phyloP scores from a whole-genome alignment of 2,113 vertebrate genomes.

The Bos indicus region DNA sequence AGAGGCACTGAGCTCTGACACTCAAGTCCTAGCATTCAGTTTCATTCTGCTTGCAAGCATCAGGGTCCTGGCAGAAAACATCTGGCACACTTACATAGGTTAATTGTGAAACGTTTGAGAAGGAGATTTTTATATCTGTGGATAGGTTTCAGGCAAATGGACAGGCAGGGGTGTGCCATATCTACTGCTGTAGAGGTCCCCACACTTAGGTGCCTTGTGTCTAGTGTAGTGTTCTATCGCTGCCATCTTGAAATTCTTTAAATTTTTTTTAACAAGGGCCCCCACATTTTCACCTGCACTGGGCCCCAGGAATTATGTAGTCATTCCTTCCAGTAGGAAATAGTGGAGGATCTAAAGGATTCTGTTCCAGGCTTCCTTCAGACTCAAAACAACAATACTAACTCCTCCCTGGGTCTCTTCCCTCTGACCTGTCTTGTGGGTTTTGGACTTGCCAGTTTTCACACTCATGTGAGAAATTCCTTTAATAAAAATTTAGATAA shows the following conservation, averaged over 20 bases:
- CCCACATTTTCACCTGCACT: not conserved
- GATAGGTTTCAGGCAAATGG: not conserved
- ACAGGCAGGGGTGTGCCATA: not conserved
- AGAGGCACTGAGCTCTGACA: not conserved
- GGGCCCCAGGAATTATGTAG: not conserved
- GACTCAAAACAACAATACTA: not conserved
- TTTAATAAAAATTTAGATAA: not conserved
- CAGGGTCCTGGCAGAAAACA: not conserved
- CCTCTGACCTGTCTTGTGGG: not conserved
- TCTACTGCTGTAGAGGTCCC: fast-evolving
- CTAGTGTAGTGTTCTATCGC: not conserved
- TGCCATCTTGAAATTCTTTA: not conserved
- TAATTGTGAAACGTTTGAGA: not conserved
- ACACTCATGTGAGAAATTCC: not conserved
- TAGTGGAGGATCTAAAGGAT: not conserved
- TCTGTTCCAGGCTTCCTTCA: not conserved
- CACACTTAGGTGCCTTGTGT: not conserved
- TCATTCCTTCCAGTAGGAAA: not conserved
- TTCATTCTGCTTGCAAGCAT: not conserved
- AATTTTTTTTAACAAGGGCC: not conserved
- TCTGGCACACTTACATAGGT: not conserved
- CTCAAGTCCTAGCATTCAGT: not conserved
- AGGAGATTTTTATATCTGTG: not conserved
- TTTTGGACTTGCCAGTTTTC: not conserved
- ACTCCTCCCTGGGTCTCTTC: not conserved